Percentiles rank a stretch among this genome's conserved stretches.
Evolutionary conservation across 1,140 invertebrate genomes (phyloP).

Genomic region (Leptopilina boulardi): DNA sequence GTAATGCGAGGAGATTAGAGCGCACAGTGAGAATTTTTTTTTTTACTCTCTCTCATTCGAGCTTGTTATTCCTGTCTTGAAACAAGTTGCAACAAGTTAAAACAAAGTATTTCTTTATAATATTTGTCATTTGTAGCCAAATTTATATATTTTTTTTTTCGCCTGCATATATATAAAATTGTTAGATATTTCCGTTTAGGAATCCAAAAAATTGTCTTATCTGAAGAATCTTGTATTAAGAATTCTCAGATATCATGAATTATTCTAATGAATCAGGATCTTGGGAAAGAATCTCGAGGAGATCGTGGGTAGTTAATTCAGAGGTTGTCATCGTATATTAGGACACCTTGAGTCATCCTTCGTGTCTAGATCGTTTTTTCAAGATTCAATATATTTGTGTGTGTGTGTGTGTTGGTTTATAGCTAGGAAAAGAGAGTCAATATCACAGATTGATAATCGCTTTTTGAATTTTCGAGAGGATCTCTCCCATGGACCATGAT

Average conservation of each 20-base stretch:
- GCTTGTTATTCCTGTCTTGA: background rate
- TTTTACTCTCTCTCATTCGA: background rate
- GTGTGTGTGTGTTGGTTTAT: no score
- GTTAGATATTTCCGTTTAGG: background rate
- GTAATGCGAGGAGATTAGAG: constrained; percentile 24
- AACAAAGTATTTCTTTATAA: background rate
- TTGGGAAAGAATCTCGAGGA: constrained; percentile 9
- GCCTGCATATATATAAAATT: no score
- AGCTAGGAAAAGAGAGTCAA: background rate
- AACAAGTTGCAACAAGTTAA: constrained; percentile 25
- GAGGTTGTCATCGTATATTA: constrained; percentile 12
- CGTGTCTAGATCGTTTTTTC: constrained; percentile 22
- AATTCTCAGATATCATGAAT: constrained; percentile 26
- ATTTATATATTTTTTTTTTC: no score
- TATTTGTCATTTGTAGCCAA: no score
- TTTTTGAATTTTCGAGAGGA: constrained; percentile 31
- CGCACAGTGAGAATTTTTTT: background rate
- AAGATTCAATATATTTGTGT: background rate
- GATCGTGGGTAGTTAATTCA: constrained; percentile 22
- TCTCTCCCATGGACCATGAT: constrained; percentile 35
- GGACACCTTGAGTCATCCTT: constrained; percentile 27
- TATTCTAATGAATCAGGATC: constrained; percentile 30
- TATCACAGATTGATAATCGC: constrained; percentile 27
- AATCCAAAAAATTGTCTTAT: constrained; percentile 14
- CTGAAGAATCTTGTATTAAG: constrained; percentile 7